A percentile compares a stretch with the other conserved stretches of the same genome.
phyloP scores from a whole-genome alignment of 2,797 vertebrate genomes.

The Acropternis orthonyx region DNA sequence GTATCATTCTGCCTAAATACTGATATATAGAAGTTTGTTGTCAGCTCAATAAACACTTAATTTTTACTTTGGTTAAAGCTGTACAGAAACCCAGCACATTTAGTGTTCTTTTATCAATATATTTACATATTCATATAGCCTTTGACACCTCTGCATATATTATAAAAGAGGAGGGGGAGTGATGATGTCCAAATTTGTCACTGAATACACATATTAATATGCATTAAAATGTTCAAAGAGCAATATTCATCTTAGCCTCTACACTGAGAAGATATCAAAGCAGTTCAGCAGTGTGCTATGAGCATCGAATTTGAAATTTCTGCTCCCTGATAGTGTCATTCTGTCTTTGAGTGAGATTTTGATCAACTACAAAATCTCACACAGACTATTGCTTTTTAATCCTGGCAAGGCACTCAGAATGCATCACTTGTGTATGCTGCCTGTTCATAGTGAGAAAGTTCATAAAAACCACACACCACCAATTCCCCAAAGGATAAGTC shows the following conservation, averaged over 20 bases:
- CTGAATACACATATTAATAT: neutral
- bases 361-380: neutral
- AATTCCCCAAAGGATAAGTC: neutral
- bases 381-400: neutral
- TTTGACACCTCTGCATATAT: neutral
- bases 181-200: neutral
- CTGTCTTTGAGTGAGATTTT: neutral
- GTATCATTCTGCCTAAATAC: neutral
- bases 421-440: neutral
- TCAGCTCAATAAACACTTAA: neutral
- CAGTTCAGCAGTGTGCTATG: neutral
- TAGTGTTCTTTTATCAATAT: neutral
- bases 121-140: neutral
- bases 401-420: neutral
- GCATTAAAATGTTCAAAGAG: slow-evolving; percentile 44
- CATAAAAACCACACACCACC: neutral
- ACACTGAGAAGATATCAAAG: neutral
- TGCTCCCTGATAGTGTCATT: slow-evolving; percentile 1
- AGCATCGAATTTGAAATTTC: slow-evolving; percentile 15
- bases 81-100: neutral
- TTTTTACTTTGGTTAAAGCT: neutral
- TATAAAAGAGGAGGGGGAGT: neutral
- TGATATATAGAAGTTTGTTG: neutral
- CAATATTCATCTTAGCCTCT: slow-evolving; percentile 9
- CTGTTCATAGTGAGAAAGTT: neutral